Conservation (phyloP, 92 coral and sea anemone species). For the Montipora capitata region DNA sequence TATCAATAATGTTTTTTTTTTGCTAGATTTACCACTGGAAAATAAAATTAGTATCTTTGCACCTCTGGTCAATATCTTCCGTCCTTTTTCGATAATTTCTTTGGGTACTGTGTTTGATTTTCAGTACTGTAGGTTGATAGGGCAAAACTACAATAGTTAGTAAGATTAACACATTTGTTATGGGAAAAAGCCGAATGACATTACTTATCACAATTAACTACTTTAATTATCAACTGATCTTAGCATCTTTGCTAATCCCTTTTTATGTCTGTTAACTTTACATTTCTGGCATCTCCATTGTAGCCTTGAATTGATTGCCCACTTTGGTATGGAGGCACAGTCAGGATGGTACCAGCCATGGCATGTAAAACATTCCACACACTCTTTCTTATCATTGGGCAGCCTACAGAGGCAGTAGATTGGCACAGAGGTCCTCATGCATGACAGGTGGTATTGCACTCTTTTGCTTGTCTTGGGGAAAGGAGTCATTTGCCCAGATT, state of each 20-base stretch:
- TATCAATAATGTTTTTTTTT: not conserved
- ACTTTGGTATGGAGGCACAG: conserved; percentile 40
- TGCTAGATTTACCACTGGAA: too few species aligned
- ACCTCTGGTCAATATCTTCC: too few species aligned
- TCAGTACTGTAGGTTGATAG: too few species aligned
- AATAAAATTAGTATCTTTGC: too few species aligned
- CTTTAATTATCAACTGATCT: too few species aligned
- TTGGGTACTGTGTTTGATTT: too few species aligned
- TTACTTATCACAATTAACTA: too few species aligned
- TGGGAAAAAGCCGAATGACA: too few species aligned
- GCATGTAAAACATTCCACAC: conserved; percentile 64
- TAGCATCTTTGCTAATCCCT: not conserved
- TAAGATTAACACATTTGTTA: too few species aligned
- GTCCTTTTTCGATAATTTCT: too few species aligned
- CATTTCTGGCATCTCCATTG: conserved; percentile 22
- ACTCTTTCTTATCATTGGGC: conserved; percentile 60
- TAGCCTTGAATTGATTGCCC: conserved; percentile 25
- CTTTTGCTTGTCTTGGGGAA: conserved; percentile 55
- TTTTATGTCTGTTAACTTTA: not conserved
- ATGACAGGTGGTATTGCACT: conserved; percentile 35
- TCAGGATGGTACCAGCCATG: conserved; percentile 33
- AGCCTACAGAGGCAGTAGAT: conserved; percentile 59
- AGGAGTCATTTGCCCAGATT: conserved; percentile 21
- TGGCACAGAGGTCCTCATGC: conserved; percentile 11
- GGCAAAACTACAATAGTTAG: too few species aligned